These are phyloP conservation scores for Trilocha varians DNA, from an alignment of 2,888 invertebrate species.

Conservation along the genomic window DNA sequence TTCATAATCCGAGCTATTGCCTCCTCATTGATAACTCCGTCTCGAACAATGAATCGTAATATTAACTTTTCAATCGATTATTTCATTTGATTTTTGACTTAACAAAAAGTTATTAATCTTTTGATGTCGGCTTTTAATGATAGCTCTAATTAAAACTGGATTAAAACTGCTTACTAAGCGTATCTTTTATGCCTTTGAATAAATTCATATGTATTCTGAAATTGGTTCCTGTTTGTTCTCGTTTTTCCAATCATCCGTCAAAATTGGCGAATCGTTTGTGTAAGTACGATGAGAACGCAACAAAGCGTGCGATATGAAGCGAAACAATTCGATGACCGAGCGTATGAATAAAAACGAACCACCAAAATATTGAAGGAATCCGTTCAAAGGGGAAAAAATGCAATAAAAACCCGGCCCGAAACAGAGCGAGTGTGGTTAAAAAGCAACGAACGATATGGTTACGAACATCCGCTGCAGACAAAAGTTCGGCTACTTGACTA, in stretches of 20 bases:
- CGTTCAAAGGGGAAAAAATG: conserved; percentile 71
- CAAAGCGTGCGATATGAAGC: conserved; percentile 54
- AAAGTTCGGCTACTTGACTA: conserved; percentile 72
- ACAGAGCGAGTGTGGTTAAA: conserved; percentile 69
- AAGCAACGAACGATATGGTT: conserved; percentile 71
- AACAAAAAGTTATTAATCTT: conserved; percentile 54
- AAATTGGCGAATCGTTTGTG: background rate
- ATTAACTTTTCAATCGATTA: conserved; percentile 58
- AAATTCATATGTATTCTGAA: background rate
- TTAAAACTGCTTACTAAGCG: conserved; percentile 6
- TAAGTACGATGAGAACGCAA: conserved; percentile 35
- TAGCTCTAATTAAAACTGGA: conserved; percentile 35
- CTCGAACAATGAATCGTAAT: conserved; percentile 65
- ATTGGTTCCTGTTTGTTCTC: background rate
- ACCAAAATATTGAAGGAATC: conserved; percentile 72
- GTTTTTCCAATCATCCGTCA: background rate
- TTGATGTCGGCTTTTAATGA: conserved; percentile 47
- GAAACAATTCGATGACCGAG: conserved; percentile 68
- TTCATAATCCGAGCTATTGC: conserved; percentile 55
- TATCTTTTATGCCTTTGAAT: background rate
- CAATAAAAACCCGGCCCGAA: conserved; percentile 65
- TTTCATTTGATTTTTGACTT: conserved; percentile 46
- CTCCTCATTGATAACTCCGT: conserved; percentile 48
- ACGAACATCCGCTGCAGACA: conserved; percentile 70
- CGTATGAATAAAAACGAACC: conserved; percentile 70